Evolutionary conservation across 2,888 invertebrate species (phyloP).

Genomic region (Acanthacorydalis orientalis): DNA sequence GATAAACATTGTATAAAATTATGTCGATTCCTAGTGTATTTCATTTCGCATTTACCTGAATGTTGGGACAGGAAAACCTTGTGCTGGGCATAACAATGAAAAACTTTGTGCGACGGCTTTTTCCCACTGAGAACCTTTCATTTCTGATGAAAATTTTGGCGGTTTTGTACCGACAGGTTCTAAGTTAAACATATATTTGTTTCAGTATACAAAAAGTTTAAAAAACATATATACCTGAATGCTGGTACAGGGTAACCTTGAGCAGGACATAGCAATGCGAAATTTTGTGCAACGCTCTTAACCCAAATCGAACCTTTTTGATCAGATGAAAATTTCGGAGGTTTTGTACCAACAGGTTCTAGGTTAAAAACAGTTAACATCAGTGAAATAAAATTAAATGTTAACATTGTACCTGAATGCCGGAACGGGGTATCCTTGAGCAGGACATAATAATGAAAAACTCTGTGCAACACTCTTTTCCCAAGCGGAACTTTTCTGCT

Average conservation of each 20-base stretch:
- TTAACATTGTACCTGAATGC: slow-evolving; percentile 40
- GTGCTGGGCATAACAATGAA: slow-evolving; percentile 49
- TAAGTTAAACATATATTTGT: slow-evolving; percentile 13
- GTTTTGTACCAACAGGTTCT: slow-evolving; percentile 46
- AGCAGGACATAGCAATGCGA: slow-evolving; percentile 44
- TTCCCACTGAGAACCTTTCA: slow-evolving; percentile 44
- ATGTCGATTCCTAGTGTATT: slow-evolving; percentile 22
- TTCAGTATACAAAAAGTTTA: neutral
- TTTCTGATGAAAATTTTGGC: slow-evolving; percentile 41
- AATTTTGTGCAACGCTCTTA: slow-evolving; percentile 20
- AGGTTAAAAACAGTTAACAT: slow-evolving; percentile 17
- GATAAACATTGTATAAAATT: too few relatives aligned
- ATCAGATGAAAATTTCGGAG: slow-evolving; percentile 41
- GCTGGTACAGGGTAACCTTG: slow-evolving; percentile 48
- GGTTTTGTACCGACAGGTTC: slow-evolving; percentile 46
- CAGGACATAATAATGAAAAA: slow-evolving; percentile 47
- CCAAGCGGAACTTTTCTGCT: slow-evolving; percentile 22
- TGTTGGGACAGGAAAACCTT: slow-evolving; percentile 49
- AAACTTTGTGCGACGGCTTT: slow-evolving; percentile 37
- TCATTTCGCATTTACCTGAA: slow-evolving; percentile 50
- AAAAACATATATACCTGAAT: slow-evolving; percentile 27
- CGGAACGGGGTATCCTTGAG: slow-evolving; percentile 52
- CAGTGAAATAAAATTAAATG: slow-evolving; percentile 14
- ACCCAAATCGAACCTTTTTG: slow-evolving; percentile 37
- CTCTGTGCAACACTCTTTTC: slow-evolving; percentile 19